Conservation (phyloP, 2,113 vertebrate genomes). For the Oreochromis tanganicae region DNA sequence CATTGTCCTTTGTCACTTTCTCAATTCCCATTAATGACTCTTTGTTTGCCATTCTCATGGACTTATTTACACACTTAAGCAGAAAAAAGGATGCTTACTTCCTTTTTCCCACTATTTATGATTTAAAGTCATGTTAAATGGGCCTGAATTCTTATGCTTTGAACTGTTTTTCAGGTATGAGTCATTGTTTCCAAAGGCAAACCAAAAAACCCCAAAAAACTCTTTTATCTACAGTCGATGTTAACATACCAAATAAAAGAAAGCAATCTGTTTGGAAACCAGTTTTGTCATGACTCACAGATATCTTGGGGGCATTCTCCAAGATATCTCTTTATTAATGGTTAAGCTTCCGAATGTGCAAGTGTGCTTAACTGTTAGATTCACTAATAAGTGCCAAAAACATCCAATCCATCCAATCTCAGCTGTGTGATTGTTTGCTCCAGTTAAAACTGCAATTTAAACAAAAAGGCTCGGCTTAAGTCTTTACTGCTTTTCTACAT, state of each 20-base stretch:
- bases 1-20: not conserved
- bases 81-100: not conserved
- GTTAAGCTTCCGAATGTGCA: not conserved
- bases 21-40: not conserved
- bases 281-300: not conserved
- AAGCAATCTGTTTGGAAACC: not conserved
- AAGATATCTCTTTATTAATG: not conserved
- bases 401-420: not conserved
- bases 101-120: not conserved
- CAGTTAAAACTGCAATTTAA: not conserved
- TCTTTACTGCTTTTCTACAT: not conserved
- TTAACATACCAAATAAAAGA: not conserved
- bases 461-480: not conserved
- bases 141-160: not conserved
- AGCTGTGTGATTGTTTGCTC: not conserved
- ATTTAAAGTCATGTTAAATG: not conserved
- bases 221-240: not conserved
- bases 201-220: accelerated
- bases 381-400: not conserved
- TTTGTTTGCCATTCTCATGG: not conserved
- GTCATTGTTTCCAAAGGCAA: not conserved
- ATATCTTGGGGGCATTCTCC: not conserved
- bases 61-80: not conserved
- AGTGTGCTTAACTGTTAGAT: not conserved
- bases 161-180: not conserved